Base-by-base conservation (phyloP, 1,140 invertebrate genomes). In the Zaprionus vittiger region DNA sequence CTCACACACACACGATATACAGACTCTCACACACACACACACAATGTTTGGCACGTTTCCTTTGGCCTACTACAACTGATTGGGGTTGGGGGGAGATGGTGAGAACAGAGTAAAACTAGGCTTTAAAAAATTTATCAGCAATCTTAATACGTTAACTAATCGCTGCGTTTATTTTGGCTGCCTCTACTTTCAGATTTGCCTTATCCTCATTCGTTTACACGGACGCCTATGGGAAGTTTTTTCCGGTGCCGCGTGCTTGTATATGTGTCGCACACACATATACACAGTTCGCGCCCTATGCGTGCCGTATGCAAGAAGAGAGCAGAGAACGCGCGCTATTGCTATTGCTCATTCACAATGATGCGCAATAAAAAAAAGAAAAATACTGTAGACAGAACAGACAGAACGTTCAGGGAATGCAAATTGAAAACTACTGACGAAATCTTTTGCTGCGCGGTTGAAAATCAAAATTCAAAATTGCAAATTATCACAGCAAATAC, bases 321-420 rank as follows among this genome's bases (percentile, higher is more conserved):
- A 37, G 73, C 60, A 74, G 78, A 67, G 79, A 66, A 73, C 63
- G 70, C 79, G 79, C 82, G 79, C 75, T 81, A 79, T 67, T 79
- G 80, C 82, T 79, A 66, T 79, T 76, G 77, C 79, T 81, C 79
- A 81, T 81, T 81, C 81, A 87, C 84, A 83, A 79, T 89, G 84
- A 87, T 87, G 84, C 84, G 84, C 84, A 87, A 87, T 90, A 87
- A 84, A 87, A 86, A 77, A 80, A 83, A 83, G 66, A 77, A 76
- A 81, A 76, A 80, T 68, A 68, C 77, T 56, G 17, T 54, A 54
- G 38, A 24, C 37, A 12, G n/a, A 15, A 41, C 72, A 34, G 62
- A 56, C 31, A 60, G 34, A 63, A 61, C 59, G 55, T 47, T 57
- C 26, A 47, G 64, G 67, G 62, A 60, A 62, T 69, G 54, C 70